These are phyloP conservation scores for Eulacestoma nigropectus DNA, from an alignment of 2,113 vertebrate genomes.

Conservation along the genomic window DNA sequence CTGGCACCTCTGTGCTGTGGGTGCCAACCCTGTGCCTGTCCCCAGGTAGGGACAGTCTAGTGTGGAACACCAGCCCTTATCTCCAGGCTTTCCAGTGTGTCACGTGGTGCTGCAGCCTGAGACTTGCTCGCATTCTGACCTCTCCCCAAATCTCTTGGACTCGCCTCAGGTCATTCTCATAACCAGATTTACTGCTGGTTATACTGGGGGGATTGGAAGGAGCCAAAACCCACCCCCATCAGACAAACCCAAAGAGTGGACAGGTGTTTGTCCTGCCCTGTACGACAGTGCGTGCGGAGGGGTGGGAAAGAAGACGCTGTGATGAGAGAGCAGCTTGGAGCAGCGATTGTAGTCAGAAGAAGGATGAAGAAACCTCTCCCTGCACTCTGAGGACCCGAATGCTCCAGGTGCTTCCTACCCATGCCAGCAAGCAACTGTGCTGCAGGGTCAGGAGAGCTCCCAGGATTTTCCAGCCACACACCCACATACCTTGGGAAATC, in stretches of 20 bases:
- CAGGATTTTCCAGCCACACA: not conserved
- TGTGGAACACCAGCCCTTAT: not conserved
- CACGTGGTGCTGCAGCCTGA: not conserved
- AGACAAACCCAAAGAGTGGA: not conserved
- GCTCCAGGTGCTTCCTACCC: not conserved
- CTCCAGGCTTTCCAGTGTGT: not conserved
- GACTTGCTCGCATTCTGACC: not conserved
- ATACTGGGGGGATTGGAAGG: not conserved
- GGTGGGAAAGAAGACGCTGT: not conserved
- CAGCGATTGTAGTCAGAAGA: accelerated
- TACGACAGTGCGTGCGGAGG: accelerated
- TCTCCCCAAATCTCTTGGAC: not conserved
- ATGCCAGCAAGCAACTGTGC: accelerated
- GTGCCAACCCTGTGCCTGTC: not conserved
- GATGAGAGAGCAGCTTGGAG: not conserved
- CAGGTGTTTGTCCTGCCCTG: not conserved
- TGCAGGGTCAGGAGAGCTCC: not conserved
- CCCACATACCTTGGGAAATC: accelerated
- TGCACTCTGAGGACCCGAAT: not conserved
- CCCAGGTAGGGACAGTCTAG: not conserved
- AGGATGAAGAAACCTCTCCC: not conserved
- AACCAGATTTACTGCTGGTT: not conserved
- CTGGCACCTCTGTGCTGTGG: accelerated
- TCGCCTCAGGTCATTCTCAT: not conserved
- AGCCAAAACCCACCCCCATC: not conserved